These are phyloP conservation scores for Phyllotis vaccarum DNA, from an alignment of 2,797 vertebrate species.

Conservation along the genomic window DNA sequence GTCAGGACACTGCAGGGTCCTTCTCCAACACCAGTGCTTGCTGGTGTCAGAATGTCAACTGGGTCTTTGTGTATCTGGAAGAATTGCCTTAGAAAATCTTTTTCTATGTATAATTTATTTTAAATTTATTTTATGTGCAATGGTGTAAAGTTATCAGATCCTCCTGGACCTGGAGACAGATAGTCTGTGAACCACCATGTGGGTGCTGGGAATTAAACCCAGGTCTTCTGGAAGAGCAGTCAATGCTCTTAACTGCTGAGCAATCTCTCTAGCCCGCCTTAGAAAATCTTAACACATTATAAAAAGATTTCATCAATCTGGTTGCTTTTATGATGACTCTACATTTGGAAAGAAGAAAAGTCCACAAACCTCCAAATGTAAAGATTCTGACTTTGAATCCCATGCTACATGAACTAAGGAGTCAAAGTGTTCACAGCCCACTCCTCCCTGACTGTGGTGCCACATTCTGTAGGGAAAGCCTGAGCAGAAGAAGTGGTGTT, in stretches of 20 bases:
- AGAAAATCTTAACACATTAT: not conserved
- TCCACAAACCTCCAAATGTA: not conserved
- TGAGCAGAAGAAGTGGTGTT: not conserved
- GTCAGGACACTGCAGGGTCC: not conserved
- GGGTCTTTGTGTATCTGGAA: not conserved
- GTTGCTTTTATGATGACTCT: slow-evolving; percentile 29
- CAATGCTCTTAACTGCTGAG: too few relatives aligned
- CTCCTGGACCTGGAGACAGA: too few relatives aligned
- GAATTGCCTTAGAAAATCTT: slow-evolving; percentile 6
- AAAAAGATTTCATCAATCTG: not conserved
- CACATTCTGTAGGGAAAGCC: not conserved
- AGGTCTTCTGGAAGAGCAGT: too few relatives aligned
- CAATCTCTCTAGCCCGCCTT: too few relatives aligned
- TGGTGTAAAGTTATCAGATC: too few relatives aligned
- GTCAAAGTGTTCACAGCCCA: not conserved
- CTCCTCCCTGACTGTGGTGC: not conserved
- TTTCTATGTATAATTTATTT: too few relatives aligned
- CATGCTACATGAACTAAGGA: not conserved
- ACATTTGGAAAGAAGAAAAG: not conserved
- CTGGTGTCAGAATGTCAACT: not conserved
- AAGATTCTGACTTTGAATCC: slow-evolving; percentile 17
- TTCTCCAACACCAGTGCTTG: not conserved
- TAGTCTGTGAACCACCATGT: too few relatives aligned
- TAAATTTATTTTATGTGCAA: too few relatives aligned
- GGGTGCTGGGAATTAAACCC: too few relatives aligned